Evolutionary conservation across 2,888 invertebrate genomes (phyloP).

Genomic region (Drosophila vallismaia): DNA sequence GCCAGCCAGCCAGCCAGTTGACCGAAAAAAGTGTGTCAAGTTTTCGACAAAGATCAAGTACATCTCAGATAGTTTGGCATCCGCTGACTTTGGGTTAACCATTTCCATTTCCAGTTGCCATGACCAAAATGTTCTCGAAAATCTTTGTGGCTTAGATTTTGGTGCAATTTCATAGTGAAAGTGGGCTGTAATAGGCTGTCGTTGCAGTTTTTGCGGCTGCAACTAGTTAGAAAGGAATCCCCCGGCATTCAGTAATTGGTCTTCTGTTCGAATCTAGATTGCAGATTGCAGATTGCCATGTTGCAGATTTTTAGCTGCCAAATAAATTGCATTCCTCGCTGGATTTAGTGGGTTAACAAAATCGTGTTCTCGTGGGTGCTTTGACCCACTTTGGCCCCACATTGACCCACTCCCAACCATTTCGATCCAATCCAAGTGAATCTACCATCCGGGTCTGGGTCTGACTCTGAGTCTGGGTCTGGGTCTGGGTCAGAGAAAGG

Average conservation of each 20-base stretch:
- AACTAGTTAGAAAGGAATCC: constrained; percentile 38
- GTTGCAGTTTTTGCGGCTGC: constrained; percentile 7
- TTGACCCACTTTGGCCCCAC: constrained; percentile 33
- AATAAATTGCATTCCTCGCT: constrained; percentile 17
- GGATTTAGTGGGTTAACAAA: constrained; percentile 12
- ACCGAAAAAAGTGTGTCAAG: constrained; percentile 80
- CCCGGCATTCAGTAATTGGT: constrained; percentile 25
- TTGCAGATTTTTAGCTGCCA: not conserved
- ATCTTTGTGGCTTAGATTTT: constrained; percentile 49
- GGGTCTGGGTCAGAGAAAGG: constrained; percentile 73
- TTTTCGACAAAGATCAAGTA: constrained; percentile 82
- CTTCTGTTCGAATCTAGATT: constrained; percentile 30
- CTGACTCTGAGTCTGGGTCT: constrained; percentile 43
- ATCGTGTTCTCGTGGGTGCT: constrained; percentile 36
- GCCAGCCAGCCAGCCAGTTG: constrained; percentile 34
- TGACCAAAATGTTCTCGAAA: constrained; percentile 71
- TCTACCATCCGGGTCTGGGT: constrained; percentile 62
- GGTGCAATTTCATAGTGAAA: constrained; percentile 61
- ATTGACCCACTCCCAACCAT: constrained; percentile 58
- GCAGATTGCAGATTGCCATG: constrained; percentile 8
- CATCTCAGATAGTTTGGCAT: constrained; percentile 73
- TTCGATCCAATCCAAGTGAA: constrained; percentile 3
- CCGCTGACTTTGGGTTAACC: constrained; percentile 17
- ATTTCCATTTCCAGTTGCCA: constrained; percentile 60
- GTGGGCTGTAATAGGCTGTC: constrained; percentile 42